Percentiles rank a stretch among this genome's conserved stretches.
Conservation (phyloP, 2,113 vertebrate species). For the Melanocharis versteri region DNA sequence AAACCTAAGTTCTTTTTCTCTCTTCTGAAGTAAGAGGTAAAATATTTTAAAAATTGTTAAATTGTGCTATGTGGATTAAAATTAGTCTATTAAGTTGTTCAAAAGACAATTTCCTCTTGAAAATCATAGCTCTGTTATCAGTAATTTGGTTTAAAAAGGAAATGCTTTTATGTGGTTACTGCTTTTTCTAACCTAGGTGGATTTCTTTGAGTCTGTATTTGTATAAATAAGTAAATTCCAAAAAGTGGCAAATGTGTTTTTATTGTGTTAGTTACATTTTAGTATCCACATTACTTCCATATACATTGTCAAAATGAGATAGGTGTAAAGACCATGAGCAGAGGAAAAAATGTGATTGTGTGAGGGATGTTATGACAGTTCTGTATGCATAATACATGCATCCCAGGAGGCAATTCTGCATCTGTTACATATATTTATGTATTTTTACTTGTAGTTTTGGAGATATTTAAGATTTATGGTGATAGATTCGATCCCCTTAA, state of each 20-base stretch:
- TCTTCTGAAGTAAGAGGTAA: background rate
- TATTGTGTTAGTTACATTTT: background rate
- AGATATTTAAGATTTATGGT: conserved; percentile 74
- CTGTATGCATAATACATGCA: conserved; percentile 72
- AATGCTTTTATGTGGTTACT: background rate
- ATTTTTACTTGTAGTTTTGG: conserved; percentile 73
- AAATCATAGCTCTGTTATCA: background rate
- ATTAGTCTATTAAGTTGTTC: background rate
- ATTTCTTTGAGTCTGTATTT: background rate
- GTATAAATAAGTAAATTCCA: background rate
- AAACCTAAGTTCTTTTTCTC: background rate
- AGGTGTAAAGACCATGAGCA: conserved; percentile 65
- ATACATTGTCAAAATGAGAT: conserved; percentile 62
- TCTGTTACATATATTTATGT: conserved; percentile 77
- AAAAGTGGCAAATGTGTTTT: background rate
- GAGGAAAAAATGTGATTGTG: conserved; percentile 55
- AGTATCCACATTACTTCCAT: conserved; percentile 26
- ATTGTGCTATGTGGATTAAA: background rate
- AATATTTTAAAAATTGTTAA: background rate
- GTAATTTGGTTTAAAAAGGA: background rate
- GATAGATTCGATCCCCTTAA: conserved; percentile 69
- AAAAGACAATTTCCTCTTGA: background rate
- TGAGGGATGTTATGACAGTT: conserved; percentile 69
- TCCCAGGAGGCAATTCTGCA: conserved; percentile 73
- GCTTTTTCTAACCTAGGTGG: background rate